Percentiles rank a stretch among this genome's conserved stretches.
These are phyloP conservation scores for Tachina fera DNA, from an alignment of 2,888 invertebrate species.

Conservation along the genomic window DNA sequence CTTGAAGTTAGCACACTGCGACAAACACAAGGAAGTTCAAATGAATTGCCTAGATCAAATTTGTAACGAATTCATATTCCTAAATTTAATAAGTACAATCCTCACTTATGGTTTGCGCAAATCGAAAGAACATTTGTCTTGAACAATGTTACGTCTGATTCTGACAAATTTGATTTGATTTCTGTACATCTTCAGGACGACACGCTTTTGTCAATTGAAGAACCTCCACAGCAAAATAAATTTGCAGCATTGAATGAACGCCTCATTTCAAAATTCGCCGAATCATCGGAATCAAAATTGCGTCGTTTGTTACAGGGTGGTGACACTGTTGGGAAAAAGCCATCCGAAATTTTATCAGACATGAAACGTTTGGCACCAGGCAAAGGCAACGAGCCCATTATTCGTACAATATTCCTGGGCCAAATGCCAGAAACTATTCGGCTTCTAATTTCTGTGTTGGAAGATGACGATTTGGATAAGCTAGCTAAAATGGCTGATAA, in stretches of 20 bases:
- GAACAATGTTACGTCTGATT: neutral
- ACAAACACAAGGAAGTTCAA: neutral
- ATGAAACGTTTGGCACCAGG: no score
- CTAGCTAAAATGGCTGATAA: slow-evolving; percentile 64
- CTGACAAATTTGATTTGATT: slow-evolving; percentile 37
- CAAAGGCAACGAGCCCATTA: no score
- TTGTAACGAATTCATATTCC: slow-evolving; percentile 30
- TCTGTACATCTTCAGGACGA: slow-evolving; percentile 43
- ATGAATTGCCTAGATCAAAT: slow-evolving; percentile 2
- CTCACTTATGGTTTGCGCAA: slow-evolving; percentile 49
- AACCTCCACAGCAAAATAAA: slow-evolving; percentile 32
- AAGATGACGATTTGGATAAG: slow-evolving; percentile 57
- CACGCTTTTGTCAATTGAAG: slow-evolving; percentile 48
- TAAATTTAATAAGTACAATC: slow-evolving; percentile 41
- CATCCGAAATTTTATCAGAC: no score
- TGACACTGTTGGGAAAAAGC: no score
- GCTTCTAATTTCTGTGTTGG: slow-evolving; percentile 30
- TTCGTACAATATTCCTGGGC: no score
- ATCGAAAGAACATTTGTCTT: slow-evolving; percentile 36
- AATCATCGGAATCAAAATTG: slow-evolving; percentile 24
- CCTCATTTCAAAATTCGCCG: slow-evolving; percentile 24
- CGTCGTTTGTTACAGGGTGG: slow-evolving; percentile 43
- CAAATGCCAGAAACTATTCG: no score
- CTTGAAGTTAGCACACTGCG: slow-evolving; percentile 8
- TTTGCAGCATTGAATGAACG: slow-evolving; percentile 3